phyloP scores from a whole-genome alignment of 2,113 vertebrate genomes.

The Atlantisia rogersi region DNA sequence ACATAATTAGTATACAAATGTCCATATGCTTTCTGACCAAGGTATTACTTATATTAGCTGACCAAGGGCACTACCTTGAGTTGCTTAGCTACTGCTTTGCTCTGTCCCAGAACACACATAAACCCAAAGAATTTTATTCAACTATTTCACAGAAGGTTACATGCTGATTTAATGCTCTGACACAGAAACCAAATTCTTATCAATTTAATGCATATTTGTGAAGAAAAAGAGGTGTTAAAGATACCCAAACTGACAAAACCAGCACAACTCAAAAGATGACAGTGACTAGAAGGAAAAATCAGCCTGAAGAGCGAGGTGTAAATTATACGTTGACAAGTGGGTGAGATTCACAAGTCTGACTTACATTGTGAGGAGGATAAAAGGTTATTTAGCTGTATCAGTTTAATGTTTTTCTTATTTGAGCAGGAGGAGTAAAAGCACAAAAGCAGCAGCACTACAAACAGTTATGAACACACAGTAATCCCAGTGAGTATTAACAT shows the following conservation, averaged over 20 bases:
- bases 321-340: not conserved
- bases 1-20: not conserved
- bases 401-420: not conserved
- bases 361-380: not conserved
- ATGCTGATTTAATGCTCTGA: not conserved
- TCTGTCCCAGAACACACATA: not conserved
- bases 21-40: not conserved
- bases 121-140: not conserved
- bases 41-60: not conserved
- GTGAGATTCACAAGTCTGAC: conserved; percentile 15
- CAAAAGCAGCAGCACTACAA: not conserved
- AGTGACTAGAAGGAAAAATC: not conserved
- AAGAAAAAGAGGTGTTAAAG: not conserved
- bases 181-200: not conserved
- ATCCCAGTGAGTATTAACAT: not conserved
- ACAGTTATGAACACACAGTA: not conserved
- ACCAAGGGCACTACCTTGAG: not conserved
- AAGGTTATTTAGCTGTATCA: not conserved
- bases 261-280: not conserved
- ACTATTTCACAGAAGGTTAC: not conserved
- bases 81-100: not conserved
- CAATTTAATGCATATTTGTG: not conserved
- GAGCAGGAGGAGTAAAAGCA: not conserved
- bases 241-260: not conserved
- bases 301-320: not conserved